phyloP scores from a whole-genome alignment of 2,797 vertebrate species.

The Chelmon rostratus region DNA sequence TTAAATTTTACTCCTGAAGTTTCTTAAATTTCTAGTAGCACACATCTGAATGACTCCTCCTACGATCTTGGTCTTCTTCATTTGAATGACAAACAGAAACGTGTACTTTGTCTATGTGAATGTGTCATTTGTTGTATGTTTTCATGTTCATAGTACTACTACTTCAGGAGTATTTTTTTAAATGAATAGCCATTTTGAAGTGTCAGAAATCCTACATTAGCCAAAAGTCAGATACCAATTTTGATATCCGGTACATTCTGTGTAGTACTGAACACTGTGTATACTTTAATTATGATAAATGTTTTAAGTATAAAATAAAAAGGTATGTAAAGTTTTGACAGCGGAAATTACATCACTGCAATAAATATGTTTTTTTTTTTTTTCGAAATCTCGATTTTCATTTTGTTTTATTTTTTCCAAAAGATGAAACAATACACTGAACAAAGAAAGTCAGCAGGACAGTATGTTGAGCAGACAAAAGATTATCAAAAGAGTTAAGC shows the following conservation, averaged over 20 bases:
- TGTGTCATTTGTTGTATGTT: slow-evolving; percentile 70
- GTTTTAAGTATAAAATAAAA: slow-evolving; percentile 70
- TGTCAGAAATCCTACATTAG: slow-evolving; percentile 66
- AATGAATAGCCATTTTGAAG: slow-evolving; percentile 78
- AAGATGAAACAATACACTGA: background rate
- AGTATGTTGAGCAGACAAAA: background rate
- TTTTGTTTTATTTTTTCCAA: slow-evolving; percentile 19
- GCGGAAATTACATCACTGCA: slow-evolving; percentile 77
- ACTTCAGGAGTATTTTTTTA: slow-evolving; percentile 75
- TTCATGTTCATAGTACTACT: slow-evolving; percentile 67
- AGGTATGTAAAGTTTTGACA: slow-evolving; percentile 75
- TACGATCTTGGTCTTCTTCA: slow-evolving; percentile 32
- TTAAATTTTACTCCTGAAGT: slow-evolving; percentile 56
- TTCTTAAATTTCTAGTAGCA: slow-evolving; percentile 66
- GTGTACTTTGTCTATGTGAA: slow-evolving; percentile 70
- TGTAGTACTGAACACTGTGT: slow-evolving; percentile 76
- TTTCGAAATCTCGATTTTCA: slow-evolving; percentile 49
- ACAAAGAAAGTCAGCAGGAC: background rate
- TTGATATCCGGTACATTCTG: slow-evolving; percentile 78
- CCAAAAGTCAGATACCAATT: slow-evolving; percentile 66
- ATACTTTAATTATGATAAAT: slow-evolving; percentile 71
- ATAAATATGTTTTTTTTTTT: slow-evolving; percentile 79
- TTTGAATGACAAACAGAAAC: slow-evolving; percentile 49
- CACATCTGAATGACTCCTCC: slow-evolving; percentile 53
- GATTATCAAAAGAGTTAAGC: background rate